Percentiles rank a stretch among this genome's conserved stretches.
These are phyloP conservation scores for Lasioglossum villosulum DNA, from an alignment of 2,888 invertebrate species.

Conservation along the genomic window DNA sequence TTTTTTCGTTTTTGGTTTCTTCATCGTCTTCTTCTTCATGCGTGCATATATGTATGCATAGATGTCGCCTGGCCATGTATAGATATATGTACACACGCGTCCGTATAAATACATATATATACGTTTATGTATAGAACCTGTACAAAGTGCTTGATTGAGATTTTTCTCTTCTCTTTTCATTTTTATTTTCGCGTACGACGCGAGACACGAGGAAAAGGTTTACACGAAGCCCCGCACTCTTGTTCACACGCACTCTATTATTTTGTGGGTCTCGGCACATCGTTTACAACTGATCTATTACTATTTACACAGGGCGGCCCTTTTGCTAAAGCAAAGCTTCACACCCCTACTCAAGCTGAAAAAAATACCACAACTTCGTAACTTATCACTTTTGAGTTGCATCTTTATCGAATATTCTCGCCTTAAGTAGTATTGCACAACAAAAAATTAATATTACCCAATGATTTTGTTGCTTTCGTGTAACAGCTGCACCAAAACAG, in stretches of 20 bases:
- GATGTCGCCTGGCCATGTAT: constrained; percentile 52
- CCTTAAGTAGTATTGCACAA: background rate
- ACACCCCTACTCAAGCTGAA: background rate
- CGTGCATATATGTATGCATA: constrained; percentile 55
- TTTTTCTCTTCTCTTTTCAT: constrained; percentile 46
- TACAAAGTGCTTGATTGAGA: constrained; percentile 83
- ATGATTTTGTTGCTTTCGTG: background rate
- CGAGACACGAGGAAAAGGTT: constrained; percentile 83
- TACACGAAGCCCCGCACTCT: constrained; percentile 70
- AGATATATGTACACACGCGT: constrained; percentile 32
- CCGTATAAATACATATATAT: constrained; percentile 48
- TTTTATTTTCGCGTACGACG: constrained; percentile 75
- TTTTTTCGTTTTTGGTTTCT: constrained; percentile 37
- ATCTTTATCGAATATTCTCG: background rate
- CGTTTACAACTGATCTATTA: constrained; percentile 41
- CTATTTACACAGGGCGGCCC: constrained; percentile 38
- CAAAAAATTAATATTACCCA: background rate
- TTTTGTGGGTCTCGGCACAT: constrained; percentile 41
- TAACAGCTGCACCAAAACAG: background rate
- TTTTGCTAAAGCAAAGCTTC: constrained; percentile 8
- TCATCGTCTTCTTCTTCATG: constrained; percentile 26
- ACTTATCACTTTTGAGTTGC: background rate
- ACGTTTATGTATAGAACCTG: constrained; percentile 79
- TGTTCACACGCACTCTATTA: constrained; percentile 52
- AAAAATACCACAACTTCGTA: background rate